phyloP scores from a whole-genome alignment of 2,797 vertebrate genomes.

The Potorous gilbertii region DNA sequence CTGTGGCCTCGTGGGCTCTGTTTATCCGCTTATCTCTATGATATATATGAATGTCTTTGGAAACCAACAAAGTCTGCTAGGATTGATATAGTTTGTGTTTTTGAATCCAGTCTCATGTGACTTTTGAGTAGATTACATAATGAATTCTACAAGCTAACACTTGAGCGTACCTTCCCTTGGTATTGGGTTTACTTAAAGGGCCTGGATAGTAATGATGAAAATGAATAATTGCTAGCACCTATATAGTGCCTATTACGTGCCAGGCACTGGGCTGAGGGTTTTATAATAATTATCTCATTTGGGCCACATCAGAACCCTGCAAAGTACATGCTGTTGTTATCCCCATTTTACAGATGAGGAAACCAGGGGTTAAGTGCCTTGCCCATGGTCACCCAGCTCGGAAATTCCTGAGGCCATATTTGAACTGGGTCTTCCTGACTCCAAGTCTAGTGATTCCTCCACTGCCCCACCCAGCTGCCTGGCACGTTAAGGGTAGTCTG shows the following conservation, averaged over 20 bases:
- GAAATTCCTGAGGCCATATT: not conserved
- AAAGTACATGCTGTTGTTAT: not conserved
- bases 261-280: not conserved
- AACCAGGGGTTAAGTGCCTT: not conserved
- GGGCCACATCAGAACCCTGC: not conserved
- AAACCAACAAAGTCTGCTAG: slow-evolving; percentile 1
- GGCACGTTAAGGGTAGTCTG: not conserved
- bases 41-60: slow-evolving; percentile 1
- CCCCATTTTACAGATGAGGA: not conserved
- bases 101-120: not conserved
- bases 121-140: not conserved
- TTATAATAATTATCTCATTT: not conserved
- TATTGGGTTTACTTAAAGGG: not conserved
- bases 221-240: not conserved
- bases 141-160: not conserved
- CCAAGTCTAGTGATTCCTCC: not conserved
- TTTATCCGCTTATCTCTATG: slow-evolving; percentile 11
- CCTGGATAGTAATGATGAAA: not conserved
- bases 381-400: not conserved
- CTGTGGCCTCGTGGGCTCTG: not conserved
- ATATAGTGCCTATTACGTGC: not conserved
- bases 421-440: not conserved
- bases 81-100: slow-evolving; percentile 16
- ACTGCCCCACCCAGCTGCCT: not conserved
- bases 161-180: not conserved